phyloP scores from a whole-genome alignment of 1,140 invertebrate species.

The Bradynema listronoti region DNA sequence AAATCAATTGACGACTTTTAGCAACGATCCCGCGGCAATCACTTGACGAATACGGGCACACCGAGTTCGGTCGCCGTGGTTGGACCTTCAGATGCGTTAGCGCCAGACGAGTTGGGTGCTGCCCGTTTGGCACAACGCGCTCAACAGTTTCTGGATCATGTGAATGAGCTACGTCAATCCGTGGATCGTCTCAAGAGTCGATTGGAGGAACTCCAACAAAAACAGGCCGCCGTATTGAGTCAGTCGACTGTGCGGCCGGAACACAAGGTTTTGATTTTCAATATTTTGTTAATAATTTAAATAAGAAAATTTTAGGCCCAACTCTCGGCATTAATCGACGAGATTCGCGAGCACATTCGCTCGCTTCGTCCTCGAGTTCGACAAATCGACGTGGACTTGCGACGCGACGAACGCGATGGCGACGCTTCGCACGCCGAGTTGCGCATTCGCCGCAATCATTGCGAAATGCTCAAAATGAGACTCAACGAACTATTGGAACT shows the following conservation, averaged over 20 bases:
- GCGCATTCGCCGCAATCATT: slow-evolving; percentile 38
- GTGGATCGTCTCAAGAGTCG: slow-evolving; percentile 32
- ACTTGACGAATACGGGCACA: too few species aligned
- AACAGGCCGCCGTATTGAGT: slow-evolving; percentile 27
- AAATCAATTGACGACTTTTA: too few species aligned
- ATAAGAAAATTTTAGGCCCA: slow-evolving; percentile 23
- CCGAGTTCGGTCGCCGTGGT: too few species aligned
- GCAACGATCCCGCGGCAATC: too few species aligned
- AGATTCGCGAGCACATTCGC: slow-evolving; percentile 33
- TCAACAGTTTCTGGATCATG: slow-evolving; percentile 27
- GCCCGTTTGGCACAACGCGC: slow-evolving; percentile 9
- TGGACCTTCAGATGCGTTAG: slow-evolving; percentile 4
- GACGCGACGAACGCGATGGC: slow-evolving; percentile 17
- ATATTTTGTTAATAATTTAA: neutral
- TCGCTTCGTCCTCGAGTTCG: slow-evolving; percentile 24
- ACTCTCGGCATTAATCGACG: slow-evolving; percentile 35
- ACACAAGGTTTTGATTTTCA: slow-evolving; percentile 17
- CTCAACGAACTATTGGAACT: slow-evolving; percentile 30
- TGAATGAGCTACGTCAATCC: slow-evolving; percentile 37
- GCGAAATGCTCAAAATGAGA: slow-evolving; percentile 30
- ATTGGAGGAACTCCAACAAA: slow-evolving; percentile 25
- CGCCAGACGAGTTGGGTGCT: slow-evolving; percentile 8
- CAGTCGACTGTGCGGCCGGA: slow-evolving; percentile 20
- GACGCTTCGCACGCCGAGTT: slow-evolving; percentile 26
- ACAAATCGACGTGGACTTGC: slow-evolving; percentile 27